Evolutionary conservation across 2,113 vertebrate species (phyloP), one percentile per base, ranked within the genome.

Genomic region (Rhynchomys soricoides): DNA sequence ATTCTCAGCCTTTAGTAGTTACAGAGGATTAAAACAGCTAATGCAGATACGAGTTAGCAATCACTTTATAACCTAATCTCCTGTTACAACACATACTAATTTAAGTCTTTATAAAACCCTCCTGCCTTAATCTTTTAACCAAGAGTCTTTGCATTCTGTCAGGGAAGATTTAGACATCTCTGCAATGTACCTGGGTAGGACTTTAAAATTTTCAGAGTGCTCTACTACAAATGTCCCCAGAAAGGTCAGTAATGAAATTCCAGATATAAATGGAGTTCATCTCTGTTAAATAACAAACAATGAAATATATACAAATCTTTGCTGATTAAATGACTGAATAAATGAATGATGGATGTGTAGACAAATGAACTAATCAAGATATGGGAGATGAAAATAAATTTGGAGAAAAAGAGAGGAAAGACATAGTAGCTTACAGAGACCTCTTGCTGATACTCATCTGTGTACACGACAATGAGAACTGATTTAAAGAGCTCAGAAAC

Each of bases 281-380:
- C 31, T 85, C 9, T 48, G 34, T 16, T 71, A 92, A 45, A 26
- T 71, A 17, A 86, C 59, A 43, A 75, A 70, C 59, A 31, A 88
- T 79, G 75, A 89, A 75, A 19, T 83, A 55, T 13, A 70, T 55
- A 73, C 70, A 73, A 77, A 78, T 5, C 9, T 62, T 50, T 75
- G 7, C 7, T 62, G 78, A 96, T 95, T 87, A 34, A 86, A 92
- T 81, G 73, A 93, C 9, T 66, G 78, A 95, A 96, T 91, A n/a
- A 81, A 92, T 77, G 68, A 91, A 94, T 74, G 19, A 74, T 81
- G 1, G 55, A 73, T 71, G 4, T n/a, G 34, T 50, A 13, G 26
- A 48, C 83, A 73, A 82, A 59, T 83, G 66, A 74, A 83, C 45
- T 73, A 62, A n/a, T 90, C 79, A 83, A 73, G 19, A 24, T 78